Conservation (phyloP, 92 coral and sea anemone species). For the Parazoanthus atlanticus region DNA sequence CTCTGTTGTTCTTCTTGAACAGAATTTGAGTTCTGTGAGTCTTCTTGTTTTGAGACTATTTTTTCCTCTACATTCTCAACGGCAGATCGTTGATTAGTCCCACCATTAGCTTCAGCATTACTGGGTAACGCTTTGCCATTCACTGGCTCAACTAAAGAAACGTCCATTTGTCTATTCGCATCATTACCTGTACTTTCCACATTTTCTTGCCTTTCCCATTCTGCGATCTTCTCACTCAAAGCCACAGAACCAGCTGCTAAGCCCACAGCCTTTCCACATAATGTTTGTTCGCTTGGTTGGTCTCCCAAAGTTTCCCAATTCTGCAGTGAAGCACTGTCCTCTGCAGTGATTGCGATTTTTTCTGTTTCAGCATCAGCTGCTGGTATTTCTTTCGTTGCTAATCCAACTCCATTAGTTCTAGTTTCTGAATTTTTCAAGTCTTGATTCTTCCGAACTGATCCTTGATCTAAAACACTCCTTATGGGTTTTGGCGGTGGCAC, state of each 20-base stretch:
- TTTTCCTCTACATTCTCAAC: not conserved
- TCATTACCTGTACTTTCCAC: not conserved
- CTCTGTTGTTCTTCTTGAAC: not conserved
- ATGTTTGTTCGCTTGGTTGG: not conserved
- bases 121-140: not conserved
- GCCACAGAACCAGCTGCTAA: not conserved
- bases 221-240: not conserved
- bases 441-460: not conserved
- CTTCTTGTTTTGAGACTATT: not conserved
- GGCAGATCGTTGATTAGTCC: not conserved
- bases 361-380: not conserved
- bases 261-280: not conserved
- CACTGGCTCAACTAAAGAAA: not conserved
- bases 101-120: not conserved
- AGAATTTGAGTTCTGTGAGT: not conserved
- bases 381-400: not conserved
- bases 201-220: not conserved
- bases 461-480: not conserved
- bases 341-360: not conserved
- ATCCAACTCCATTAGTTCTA: not conserved
- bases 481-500: constrained; percentile 14
- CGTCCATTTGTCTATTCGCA: not conserved
- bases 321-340: not conserved
- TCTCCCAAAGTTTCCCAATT: not conserved
- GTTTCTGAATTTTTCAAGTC: constrained; percentile 9